Evolutionary conservation across 1,140 invertebrate species (phyloP).

Genomic region (Chrysoperla carnea): DNA sequence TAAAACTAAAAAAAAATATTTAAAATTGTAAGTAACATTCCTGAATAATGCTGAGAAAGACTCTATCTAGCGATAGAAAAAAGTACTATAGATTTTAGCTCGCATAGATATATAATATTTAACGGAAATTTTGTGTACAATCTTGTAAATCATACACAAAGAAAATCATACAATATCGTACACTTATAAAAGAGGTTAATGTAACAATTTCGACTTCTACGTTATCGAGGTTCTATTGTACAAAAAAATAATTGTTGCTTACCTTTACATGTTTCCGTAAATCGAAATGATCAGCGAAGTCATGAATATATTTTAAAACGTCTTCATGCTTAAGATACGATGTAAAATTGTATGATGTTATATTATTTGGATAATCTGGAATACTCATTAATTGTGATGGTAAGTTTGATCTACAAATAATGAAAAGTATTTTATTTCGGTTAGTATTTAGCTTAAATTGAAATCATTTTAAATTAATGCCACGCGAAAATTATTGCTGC

Average conservation of each 20-base stretch:
- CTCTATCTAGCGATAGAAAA: too few relatives aligned
- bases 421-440: slow-evolving; percentile 5
- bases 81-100: too few relatives aligned
- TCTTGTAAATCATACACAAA: too few relatives aligned
- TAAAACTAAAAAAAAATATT: slow-evolving; percentile 9
- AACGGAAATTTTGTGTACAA: too few relatives aligned
- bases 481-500: too few relatives aligned
- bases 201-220: neutral
- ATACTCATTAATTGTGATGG: slow-evolving; percentile 62
- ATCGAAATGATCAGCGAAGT: slow-evolving; percentile 35
- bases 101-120: too few relatives aligned
- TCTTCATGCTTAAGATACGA: slow-evolving; percentile 38
- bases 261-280: slow-evolving; percentile 33
- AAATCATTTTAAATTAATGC: too few relatives aligned
- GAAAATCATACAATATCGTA: too few relatives aligned
- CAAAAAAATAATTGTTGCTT: slow-evolving; percentile 9
- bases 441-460: too few relatives aligned
- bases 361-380: slow-evolving; percentile 35
- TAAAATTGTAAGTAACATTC: neutral
- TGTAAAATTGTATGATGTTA: slow-evolving; percentile 8
- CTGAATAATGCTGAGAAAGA: neutral
- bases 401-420: slow-evolving; percentile 47
- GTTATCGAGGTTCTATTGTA: neutral
- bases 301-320: slow-evolving; percentile 42
- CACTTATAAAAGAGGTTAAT: slow-evolving; percentile 1